phyloP scores from a whole-genome alignment of 2,888 invertebrate species.

The Phanerotoma sp. region DNA sequence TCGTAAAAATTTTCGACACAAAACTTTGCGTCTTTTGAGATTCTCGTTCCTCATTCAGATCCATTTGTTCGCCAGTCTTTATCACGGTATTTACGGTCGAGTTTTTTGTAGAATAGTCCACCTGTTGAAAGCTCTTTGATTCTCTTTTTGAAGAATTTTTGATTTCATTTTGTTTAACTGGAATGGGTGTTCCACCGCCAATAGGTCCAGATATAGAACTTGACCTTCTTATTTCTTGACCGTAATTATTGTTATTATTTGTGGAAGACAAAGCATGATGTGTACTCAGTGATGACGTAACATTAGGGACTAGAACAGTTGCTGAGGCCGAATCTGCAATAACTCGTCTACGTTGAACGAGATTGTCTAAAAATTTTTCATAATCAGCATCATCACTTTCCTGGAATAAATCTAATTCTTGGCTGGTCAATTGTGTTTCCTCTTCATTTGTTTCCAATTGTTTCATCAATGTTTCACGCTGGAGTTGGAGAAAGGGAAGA shows the following conservation, averaged over 20 bases:
- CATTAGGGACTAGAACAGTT: conserved; percentile 55
- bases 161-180: conserved; percentile 47
- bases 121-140: conserved; percentile 20
- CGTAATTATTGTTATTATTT: conserved; percentile 29
- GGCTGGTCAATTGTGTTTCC: conserved; percentile 75
- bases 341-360: conserved; percentile 74
- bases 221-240: conserved; percentile 41
- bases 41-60: conserved; percentile 39
- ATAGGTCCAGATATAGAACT: conserved; percentile 50
- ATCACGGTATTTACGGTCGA: conserved; percentile 15
- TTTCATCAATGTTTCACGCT: conserved; percentile 78
- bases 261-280: conserved; percentile 38
- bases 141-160: conserved; percentile 44
- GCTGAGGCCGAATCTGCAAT: conserved; percentile 67
- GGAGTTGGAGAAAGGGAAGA: conserved; percentile 88
- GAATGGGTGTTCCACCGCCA: conserved; percentile 56
- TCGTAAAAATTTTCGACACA: conserved; percentile 51
- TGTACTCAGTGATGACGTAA: conserved; percentile 47
- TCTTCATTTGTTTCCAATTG: conserved; percentile 83
- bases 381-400: conserved; percentile 78
- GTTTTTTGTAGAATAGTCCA: conserved; percentile 31
- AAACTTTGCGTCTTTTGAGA: conserved; percentile 42
- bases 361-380: conserved; percentile 70
- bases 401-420: conserved; percentile 75
- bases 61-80: conserved; percentile 35